Conservation (phyloP, 1,140 invertebrate genomes). For the Parasteatoda tepidariorum region DNA sequence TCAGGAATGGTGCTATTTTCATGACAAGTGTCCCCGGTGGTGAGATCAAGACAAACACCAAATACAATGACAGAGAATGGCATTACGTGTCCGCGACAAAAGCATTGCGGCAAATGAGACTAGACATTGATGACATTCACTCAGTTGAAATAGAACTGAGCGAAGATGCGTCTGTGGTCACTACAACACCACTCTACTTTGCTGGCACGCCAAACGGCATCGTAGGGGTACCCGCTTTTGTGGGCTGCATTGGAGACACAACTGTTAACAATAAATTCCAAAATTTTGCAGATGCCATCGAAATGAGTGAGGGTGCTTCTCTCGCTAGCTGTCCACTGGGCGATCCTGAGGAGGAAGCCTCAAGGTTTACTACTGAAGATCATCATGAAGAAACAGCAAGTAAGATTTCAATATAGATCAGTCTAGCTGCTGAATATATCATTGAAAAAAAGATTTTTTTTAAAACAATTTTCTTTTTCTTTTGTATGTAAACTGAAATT, state of each 20-base stretch:
- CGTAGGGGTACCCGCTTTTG: conserved; percentile 73
- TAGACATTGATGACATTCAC: conserved; percentile 85
- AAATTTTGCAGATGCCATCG: conserved; percentile 81
- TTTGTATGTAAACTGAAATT: too few species aligned
- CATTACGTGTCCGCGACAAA: conserved; percentile 89
- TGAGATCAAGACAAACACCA: conserved; percentile 72
- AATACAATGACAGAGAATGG: conserved; percentile 90
- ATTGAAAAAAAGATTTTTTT: too few species aligned
- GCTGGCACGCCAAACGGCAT: conserved; percentile 80
- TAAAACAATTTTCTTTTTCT: too few species aligned
- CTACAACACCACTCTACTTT: conserved; percentile 77
- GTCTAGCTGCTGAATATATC: too few species aligned
- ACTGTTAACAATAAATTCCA: conserved; percentile 84
- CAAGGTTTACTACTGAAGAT: too few species aligned
- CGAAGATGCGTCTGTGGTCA: conserved; percentile 72
- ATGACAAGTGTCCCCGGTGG: conserved; percentile 72
- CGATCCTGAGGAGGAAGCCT: conserved; percentile 34
- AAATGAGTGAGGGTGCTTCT: conserved; percentile 73
- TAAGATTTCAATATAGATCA: too few species aligned
- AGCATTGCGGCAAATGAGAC: conserved; percentile 72
- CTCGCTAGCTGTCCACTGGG: conserved; percentile 76
- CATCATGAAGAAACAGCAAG: not conserved
- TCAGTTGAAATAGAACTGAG: conserved; percentile 68
- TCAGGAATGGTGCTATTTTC: conserved; percentile 78
- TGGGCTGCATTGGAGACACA: conserved; percentile 88